phyloP scores from a whole-genome alignment of 2,113 vertebrate genomes.

The Rhipidura dahli region DNA sequence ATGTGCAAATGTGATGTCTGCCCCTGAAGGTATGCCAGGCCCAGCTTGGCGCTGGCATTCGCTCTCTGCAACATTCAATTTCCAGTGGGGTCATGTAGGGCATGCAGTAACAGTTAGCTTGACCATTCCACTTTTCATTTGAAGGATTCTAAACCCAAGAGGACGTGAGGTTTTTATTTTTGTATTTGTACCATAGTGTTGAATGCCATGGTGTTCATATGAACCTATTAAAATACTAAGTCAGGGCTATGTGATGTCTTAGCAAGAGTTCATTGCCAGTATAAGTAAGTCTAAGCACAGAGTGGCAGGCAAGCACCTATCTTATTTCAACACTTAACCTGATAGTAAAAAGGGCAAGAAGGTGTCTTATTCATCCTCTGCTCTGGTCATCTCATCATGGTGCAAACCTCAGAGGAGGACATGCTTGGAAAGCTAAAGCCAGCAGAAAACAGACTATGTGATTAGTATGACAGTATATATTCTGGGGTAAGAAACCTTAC shows the following conservation, averaged over 20 bases:
- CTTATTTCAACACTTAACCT: not conserved
- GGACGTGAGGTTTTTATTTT: not conserved
- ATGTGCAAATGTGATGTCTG: not conserved
- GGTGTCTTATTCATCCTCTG: not conserved
- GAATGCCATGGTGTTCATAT: rapidly evolving
- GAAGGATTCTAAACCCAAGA: not conserved
- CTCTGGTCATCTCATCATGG: not conserved
- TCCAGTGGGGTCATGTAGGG: not conserved
- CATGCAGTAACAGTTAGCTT: not conserved
- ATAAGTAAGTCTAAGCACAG: not conserved
- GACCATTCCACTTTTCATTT: not conserved
- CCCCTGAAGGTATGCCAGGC: not conserved
- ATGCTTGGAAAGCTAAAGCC: not conserved
- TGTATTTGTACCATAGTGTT: not conserved
- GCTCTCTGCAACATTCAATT: not conserved
- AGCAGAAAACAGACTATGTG: not conserved
- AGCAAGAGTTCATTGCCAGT: not conserved
- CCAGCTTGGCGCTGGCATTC: rapidly evolving
- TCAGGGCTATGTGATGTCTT: not conserved
- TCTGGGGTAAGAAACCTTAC: not conserved
- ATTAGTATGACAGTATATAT: not conserved
- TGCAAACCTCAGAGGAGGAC: not conserved
- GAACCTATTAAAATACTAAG: not conserved
- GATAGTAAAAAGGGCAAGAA: not conserved
- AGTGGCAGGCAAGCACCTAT: not conserved